These are phyloP conservation scores for Amaurobius ferox DNA, from an alignment of 2,888 invertebrate genomes.

Conservation along the genomic window DNA sequence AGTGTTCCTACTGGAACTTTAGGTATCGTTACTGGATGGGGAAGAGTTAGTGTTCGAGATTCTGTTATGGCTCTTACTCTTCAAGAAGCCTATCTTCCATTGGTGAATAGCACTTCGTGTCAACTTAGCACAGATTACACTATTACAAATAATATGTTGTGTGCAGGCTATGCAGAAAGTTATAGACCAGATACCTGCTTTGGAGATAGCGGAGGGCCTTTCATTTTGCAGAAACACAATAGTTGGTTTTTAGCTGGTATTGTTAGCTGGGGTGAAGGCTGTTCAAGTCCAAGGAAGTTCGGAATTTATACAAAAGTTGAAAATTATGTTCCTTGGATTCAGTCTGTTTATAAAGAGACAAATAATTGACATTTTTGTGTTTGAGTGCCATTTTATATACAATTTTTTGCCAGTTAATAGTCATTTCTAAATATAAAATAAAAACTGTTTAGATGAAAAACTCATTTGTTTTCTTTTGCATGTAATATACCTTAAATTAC, in stretches of 20 bases:
- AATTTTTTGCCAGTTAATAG: too few species aligned
- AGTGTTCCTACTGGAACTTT: constrained; percentile 35
- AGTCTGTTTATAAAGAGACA: too few species aligned
- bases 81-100: constrained; percentile 72
- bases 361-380: too few species aligned
- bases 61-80: constrained; percentile 68
- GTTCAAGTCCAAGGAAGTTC: constrained; percentile 74
- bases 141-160: constrained; percentile 74
- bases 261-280: constrained; percentile 75
- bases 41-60: constrained; percentile 71
- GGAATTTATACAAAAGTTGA: constrained; percentile 74
- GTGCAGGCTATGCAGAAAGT: constrained; percentile 73
- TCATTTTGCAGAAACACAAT: constrained; percentile 57
- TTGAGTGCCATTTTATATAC: too few species aligned
- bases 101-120: constrained; percentile 71
- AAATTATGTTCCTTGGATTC: constrained; percentile 73
- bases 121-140: constrained; percentile 62
- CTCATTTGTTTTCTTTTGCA: too few species aligned
- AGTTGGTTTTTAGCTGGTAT: constrained; percentile 73
- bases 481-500: too few species aligned
- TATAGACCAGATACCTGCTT: constrained; percentile 74
- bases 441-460: too few species aligned
- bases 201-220: constrained; percentile 74
- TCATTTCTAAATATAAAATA: too few species aligned
- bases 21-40: constrained; percentile 74